Evolutionary conservation across 2,888 invertebrate genomes (phyloP).

Genomic region (Drosophila neotestacea): DNA sequence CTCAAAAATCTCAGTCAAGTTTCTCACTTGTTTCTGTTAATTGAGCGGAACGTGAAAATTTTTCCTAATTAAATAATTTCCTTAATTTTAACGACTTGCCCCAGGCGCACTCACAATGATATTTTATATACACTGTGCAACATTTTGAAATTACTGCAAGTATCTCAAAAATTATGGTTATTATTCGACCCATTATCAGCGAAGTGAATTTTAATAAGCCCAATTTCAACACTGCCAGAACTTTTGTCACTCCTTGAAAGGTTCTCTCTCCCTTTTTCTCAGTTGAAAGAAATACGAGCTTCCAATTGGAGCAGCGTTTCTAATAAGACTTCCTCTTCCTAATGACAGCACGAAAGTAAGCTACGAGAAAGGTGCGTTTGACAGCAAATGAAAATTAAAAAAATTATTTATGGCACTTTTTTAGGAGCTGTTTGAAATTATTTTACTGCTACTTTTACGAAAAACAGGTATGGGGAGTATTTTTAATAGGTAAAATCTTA

Average conservation of each 20-base stretch:
- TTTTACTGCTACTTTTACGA: constrained; percentile 1
- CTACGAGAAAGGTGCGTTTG: constrained; percentile 42
- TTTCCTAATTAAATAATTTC: constrained; percentile 78
- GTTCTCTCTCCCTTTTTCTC: background rate
- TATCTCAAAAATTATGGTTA: constrained; percentile 73
- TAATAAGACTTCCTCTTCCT: constrained; percentile 19
- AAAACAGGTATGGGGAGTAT: background rate
- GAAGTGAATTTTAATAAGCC: constrained; percentile 74
- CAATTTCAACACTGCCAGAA: constrained; percentile 9
- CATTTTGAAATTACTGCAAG: constrained; percentile 74
- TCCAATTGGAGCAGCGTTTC: constrained; percentile 15
- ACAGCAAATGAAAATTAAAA: constrained; percentile 47
- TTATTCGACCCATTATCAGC: constrained; percentile 60
- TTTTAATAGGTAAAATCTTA: background rate
- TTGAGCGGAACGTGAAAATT: constrained; percentile 80
- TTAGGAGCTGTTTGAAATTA: constrained; percentile 11
- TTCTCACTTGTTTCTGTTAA: constrained; percentile 49
- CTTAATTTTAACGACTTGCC: constrained; percentile 73
- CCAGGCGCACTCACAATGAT: constrained; percentile 11
- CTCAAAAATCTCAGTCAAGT: constrained; percentile 46
- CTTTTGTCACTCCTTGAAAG: constrained; percentile 44
- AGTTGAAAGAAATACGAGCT: constrained; percentile 11
- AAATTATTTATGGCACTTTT: constrained; percentile 50
- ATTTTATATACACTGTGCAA: constrained; percentile 54
- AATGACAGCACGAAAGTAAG: constrained; percentile 57